Conservation (phyloP, 1,140 invertebrate species). For the Heliothis subflexa region DNA sequence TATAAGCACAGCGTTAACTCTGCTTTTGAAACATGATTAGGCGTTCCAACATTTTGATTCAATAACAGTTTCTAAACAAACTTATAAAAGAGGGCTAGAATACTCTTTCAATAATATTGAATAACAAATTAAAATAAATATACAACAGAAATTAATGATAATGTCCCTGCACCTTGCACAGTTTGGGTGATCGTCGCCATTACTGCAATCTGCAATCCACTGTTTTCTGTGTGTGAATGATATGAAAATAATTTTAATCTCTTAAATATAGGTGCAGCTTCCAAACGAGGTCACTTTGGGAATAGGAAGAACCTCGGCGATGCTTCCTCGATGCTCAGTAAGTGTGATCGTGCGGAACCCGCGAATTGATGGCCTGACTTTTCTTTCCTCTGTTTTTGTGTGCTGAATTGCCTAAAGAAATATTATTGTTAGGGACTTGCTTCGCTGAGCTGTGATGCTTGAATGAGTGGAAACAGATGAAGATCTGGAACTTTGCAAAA, state of each 20-base stretch:
- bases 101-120: too few relatives aligned
- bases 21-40: not conserved
- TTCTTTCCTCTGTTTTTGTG: not conserved
- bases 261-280: slow-evolving; percentile 64
- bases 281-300: slow-evolving; percentile 55
- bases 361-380: slow-evolving; percentile 5
- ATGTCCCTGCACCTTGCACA: slow-evolving; percentile 58
- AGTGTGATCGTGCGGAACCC: slow-evolving; percentile 62
- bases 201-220: slow-evolving; percentile 36
- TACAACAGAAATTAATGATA: not conserved
- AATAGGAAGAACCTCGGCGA: slow-evolving; percentile 55
- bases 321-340: slow-evolving; percentile 49
- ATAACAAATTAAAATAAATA: too few relatives aligned
- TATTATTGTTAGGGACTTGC: slow-evolving; percentile 28
- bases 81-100: too few relatives aligned
- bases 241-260: slow-evolving; percentile 64
- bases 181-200: slow-evolving; percentile 65
- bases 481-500: not conserved
- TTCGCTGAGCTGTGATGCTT: slow-evolving; percentile 12
- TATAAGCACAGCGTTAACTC: not conserved
- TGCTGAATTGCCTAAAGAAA: not conserved
- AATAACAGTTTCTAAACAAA: too few relatives aligned
- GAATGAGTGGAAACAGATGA: not conserved
- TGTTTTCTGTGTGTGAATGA: slow-evolving; percentile 60
- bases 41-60: not conserved